These are phyloP conservation scores for Hassar affinis DNA, from an alignment of 2,113 vertebrate genomes.

Conservation along the genomic window DNA sequence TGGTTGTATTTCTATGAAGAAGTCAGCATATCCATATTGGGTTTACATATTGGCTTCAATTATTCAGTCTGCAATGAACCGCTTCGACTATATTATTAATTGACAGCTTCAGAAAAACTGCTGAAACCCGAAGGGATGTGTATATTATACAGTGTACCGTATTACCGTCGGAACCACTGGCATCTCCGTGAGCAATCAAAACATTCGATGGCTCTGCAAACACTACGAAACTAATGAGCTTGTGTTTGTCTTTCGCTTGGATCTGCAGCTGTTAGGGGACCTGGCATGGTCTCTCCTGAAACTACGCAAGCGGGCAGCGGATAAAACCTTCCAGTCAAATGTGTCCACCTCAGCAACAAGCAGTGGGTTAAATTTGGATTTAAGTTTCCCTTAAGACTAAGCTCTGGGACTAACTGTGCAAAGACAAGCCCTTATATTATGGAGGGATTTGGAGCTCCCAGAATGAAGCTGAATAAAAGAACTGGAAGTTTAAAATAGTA, in stretches of 20 bases:
- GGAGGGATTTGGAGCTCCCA: not conserved
- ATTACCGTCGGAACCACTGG: slow-evolving; percentile 36
- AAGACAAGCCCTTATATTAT: not conserved
- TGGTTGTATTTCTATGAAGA: not conserved
- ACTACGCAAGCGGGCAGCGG: not conserved
- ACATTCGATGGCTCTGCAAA: slow-evolving; percentile 34
- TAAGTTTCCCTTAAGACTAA: not conserved
- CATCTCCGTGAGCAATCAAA: slow-evolving; percentile 41
- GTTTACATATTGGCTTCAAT: not conserved
- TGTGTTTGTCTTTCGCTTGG: slow-evolving; percentile 48
- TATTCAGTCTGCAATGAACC: not conserved
- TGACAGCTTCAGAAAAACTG: not conserved
- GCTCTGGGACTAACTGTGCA: not conserved
- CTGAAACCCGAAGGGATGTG: not conserved
- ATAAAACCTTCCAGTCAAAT: slow-evolving; percentile 1
- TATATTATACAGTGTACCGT: slow-evolving; percentile 26
- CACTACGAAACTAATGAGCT: slow-evolving; percentile 50
- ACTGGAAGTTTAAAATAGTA: not conserved
- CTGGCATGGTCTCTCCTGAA: slow-evolving; percentile 25
- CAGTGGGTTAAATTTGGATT: slow-evolving; percentile 23
- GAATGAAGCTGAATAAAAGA: not conserved
- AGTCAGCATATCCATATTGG: not conserved
- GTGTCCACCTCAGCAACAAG: slow-evolving; percentile 4
- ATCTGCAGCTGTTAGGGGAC: slow-evolving; percentile 45
- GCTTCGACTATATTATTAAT: not conserved